These are phyloP conservation scores for Drosophila nigromelanica DNA, from an alignment of 1,140 invertebrate species.

Conservation along the genomic window DNA sequence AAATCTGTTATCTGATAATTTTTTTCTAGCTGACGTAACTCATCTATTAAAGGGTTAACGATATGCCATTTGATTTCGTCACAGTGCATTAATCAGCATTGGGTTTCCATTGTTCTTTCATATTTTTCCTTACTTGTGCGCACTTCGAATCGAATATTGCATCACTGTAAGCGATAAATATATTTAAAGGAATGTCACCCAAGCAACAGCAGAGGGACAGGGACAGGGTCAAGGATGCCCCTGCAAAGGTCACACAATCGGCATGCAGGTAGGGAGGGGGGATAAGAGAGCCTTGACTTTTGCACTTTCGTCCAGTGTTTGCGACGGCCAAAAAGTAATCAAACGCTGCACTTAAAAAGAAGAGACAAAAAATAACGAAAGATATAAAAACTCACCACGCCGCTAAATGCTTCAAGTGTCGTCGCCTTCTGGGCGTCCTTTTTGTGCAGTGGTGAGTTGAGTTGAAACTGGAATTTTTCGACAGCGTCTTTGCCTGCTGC, in stretches of 20 bases:
- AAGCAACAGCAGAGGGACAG: neutral
- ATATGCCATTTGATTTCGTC: conserved; percentile 48
- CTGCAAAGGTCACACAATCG: conserved; percentile 68
- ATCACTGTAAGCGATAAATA: conserved; percentile 17
- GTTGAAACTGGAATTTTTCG: conserved; percentile 45
- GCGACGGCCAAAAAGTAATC: conserved; percentile 11
- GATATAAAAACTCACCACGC: conserved; percentile 45
- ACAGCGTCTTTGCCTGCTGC: conserved; percentile 12
- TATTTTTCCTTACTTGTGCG: conserved; percentile 16
- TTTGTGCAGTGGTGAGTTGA: conserved; percentile 38
- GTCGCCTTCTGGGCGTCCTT: conserved; percentile 45
- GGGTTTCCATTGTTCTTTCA: conserved; percentile 25
- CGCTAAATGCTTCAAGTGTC: conserved; percentile 52
- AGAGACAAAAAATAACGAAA: conserved; percentile 22
- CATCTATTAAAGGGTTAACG: conserved; percentile 35
- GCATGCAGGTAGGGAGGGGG: conserved; percentile 15
- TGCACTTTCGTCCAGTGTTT: conserved; percentile 71
- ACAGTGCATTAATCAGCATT: conserved; percentile 71
- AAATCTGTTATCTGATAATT: conserved; percentile 29
- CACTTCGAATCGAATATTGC: conserved; percentile 32
- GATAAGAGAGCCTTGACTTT: conserved; percentile 69
- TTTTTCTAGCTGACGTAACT: conserved; percentile 29
- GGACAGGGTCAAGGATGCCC: conserved; percentile 49
- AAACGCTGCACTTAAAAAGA: conserved; percentile 25
- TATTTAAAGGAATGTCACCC: conserved; percentile 14